Conservation (phyloP, 1,140 invertebrate species). For the Tetranychus cinnabarinus region DNA sequence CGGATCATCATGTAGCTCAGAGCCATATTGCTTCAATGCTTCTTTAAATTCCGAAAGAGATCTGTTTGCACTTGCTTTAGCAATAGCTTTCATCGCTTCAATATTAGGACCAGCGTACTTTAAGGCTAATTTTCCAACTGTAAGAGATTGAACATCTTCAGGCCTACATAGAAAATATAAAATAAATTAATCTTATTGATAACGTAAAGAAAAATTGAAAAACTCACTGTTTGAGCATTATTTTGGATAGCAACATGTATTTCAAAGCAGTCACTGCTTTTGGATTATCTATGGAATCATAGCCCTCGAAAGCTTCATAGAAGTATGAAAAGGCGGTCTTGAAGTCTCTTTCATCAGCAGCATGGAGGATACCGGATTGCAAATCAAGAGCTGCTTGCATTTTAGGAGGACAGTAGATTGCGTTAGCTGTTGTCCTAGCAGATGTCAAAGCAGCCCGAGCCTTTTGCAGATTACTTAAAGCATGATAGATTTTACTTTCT, state of each 20-base stretch:
- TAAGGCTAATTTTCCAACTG: slow-evolving; percentile 84
- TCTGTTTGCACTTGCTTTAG: slow-evolving; percentile 79
- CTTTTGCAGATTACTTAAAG: slow-evolving; percentile 84
- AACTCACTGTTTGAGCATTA: slow-evolving; percentile 50
- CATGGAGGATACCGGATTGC: slow-evolving; percentile 93
- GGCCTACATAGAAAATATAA: slow-evolving; percentile 28
- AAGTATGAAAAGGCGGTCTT: slow-evolving; percentile 99
- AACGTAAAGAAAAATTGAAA: background rate
- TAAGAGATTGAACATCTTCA: slow-evolving; percentile 84
- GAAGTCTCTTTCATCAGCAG: slow-evolving; percentile 95
- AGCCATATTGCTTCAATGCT: slow-evolving; percentile 49
- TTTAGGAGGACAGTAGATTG: slow-evolving; percentile 95
- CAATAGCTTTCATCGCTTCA: slow-evolving; percentile 92
- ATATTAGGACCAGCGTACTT: slow-evolving; percentile 87
- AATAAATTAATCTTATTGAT: slow-evolving; percentile 2
- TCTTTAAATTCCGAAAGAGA: slow-evolving; percentile 82
- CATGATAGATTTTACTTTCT: slow-evolving; percentile 90
- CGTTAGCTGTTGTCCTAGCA: slow-evolving; percentile 93
- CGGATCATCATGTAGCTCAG: slow-evolving; percentile 79
- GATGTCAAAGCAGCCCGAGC: slow-evolving; percentile 87
- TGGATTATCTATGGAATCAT: slow-evolving; percentile 75
- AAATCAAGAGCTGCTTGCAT: slow-evolving; percentile 88
- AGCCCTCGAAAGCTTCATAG: slow-evolving; percentile 98
- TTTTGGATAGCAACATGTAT: slow-evolving; percentile 97
- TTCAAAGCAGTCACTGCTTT: slow-evolving; percentile 84